Percentiles rank a stretch among this genome's conserved stretches.
phyloP scores from a whole-genome alignment of 2,797 vertebrate species.

The Gorsachius magnificus region DNA sequence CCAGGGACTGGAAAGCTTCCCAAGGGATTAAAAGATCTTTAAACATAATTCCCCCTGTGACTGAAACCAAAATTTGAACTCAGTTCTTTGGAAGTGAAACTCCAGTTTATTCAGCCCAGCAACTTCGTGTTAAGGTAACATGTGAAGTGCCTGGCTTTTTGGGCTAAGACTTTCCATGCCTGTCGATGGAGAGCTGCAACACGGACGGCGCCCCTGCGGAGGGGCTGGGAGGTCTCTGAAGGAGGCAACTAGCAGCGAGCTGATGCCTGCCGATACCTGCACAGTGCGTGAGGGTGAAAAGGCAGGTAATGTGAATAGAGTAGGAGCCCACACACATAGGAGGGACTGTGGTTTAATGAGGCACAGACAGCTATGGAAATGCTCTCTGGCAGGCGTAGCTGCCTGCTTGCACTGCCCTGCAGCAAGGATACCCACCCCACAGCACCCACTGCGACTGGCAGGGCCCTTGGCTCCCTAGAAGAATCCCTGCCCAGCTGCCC shows the following conservation, averaged over 20 bases:
- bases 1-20: neutral
- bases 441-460: neutral
- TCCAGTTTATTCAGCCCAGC: neutral
- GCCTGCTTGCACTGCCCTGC: neutral
- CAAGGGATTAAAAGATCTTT: neutral
- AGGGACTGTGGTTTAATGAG: neutral
- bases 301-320: neutral
- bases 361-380: neutral
- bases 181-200: neutral
- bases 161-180: accelerated
- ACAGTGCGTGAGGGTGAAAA: neutral
- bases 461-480: neutral
- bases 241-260: neutral
- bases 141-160: neutral
- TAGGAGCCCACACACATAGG: neutral
- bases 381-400: neutral
- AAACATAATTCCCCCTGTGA: neutral
- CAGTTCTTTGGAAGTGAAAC: neutral
- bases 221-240: neutral
- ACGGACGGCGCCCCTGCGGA: accelerated
- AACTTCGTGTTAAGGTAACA: neutral
- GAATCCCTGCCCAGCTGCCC: neutral
- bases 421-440: accelerated
- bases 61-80: neutral
- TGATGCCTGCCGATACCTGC: neutral